phyloP scores from a whole-genome alignment of 2,888 invertebrate species.

The Lomographa bimaculata region DNA sequence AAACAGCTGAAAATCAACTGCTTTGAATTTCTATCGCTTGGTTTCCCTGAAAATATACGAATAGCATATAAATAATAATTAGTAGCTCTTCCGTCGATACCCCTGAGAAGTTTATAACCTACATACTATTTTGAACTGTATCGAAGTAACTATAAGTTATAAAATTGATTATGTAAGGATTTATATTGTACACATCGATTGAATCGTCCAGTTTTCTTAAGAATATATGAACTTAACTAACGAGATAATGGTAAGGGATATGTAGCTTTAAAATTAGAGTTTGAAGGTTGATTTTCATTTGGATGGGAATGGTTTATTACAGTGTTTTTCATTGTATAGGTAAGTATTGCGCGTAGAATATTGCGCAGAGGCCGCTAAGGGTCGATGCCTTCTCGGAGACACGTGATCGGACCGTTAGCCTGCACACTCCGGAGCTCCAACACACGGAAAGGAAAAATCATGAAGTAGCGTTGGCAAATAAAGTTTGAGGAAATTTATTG shows the following conservation, averaged over 20 bases:
- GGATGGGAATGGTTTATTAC: constrained; percentile 21
- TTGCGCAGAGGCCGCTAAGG: constrained; percentile 78
- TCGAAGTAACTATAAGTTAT: constrained; percentile 34
- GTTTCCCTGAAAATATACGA: too few species aligned
- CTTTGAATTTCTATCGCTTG: too few species aligned
- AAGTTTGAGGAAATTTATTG: constrained; percentile 26
- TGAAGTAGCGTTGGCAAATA: constrained; percentile 57
- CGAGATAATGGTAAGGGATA: background rate
- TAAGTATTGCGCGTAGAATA: constrained; percentile 73
- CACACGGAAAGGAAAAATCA: constrained; percentile 71
- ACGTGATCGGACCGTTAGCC: constrained; percentile 79
- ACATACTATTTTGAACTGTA: constrained; percentile 40
- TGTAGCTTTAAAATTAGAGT: background rate
- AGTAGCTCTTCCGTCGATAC: constrained; percentile 28
- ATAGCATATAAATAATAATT: too few species aligned
- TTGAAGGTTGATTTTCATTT: constrained; percentile 30
- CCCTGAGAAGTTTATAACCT: constrained; percentile 16
- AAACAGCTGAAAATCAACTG: too few species aligned
- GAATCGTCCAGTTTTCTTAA: constrained; percentile 40
- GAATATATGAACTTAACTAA: background rate
- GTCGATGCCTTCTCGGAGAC: constrained; percentile 79
- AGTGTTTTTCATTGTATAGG: constrained; percentile 34
- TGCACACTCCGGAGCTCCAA: constrained; percentile 66
- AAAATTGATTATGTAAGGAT: constrained; percentile 40
- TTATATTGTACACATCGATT: constrained; percentile 54